Evolutionary conservation across 2,888 invertebrate species (phyloP), one percentile per base, ranked within the genome.

Genomic region (Octodonta nipae): DNA sequence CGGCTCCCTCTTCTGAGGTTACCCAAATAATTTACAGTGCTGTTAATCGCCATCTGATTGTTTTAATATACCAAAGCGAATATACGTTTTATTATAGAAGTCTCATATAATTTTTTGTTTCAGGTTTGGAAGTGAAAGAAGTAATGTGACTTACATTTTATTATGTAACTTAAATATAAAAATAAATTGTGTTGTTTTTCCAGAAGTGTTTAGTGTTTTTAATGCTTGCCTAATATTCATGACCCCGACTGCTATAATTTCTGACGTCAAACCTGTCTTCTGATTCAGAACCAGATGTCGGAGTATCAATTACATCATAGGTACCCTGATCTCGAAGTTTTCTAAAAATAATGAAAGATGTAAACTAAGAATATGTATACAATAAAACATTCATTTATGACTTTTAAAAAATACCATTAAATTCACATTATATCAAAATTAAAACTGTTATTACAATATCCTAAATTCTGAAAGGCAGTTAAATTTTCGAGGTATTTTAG

Each of bases 81-180:
- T n/a, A n/a, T n/a, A n/a, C n/a, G n/a, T n/a, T n/a, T n/a, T n/a
- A n/a, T n/a, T n/a, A n/a, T n/a, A n/a, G n/a, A n/a, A n/a, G n/a
- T n/a, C n/a, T n/a, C n/a, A n/a, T n/a, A n/a, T n/a, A n/a, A 54
- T 47, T 54, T 55, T 56, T 65, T 65, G 56, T 74, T 75, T 22
- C 70, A 82, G 83, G 87, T 70, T 73, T 89, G 28, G 87, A 88
- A 67, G 87, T 89, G 32, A 88, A 88, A 60, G 87, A 89, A 71
- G 82, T 81, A 66, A 73, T 53, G 28, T 37, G 33, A 30, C 15
- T 13, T 14, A 33, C 36, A 43, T 47, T 47, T 40, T 44, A 45
- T 49, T 46, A 46, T 49, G 35, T 47, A 44, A 46, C 44, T 42
- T 44, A 47, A 48, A 46, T 44, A 40, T 32, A 41, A 25, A 28